A percentile compares a stretch with the other conserved stretches of the same genome.
These are phyloP conservation scores for Psittacula echo DNA, from an alignment of 2,797 vertebrate genomes.

Conservation along the genomic window DNA sequence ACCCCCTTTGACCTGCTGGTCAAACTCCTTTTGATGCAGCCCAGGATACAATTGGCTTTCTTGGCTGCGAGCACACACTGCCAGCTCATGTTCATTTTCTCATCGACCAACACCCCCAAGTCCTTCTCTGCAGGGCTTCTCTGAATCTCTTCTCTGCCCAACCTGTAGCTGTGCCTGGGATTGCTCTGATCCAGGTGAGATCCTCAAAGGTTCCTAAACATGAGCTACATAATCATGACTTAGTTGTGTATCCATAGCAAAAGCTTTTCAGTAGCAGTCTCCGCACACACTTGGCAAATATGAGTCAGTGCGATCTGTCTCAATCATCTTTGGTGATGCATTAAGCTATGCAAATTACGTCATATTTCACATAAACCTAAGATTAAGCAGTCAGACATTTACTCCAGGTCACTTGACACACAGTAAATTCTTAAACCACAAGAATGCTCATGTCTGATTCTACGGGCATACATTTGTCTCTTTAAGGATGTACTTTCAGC, in stretches of 20 bases:
- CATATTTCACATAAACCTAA: conserved; percentile 59
- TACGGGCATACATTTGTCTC: not conserved
- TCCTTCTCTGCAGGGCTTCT: no score
- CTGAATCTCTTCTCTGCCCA: no score
- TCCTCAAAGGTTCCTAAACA: not conserved
- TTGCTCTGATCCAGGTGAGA: no score
- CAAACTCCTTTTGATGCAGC: no score
- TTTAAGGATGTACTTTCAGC: not conserved
- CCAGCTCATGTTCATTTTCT: no score
- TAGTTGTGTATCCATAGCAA: conserved; percentile 6
- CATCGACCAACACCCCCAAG: no score
- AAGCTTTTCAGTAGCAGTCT: not conserved
- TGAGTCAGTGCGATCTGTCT: not conserved
- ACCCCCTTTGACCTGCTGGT: no score
- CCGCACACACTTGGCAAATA: conserved; percentile 2
- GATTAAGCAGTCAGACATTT: conserved; percentile 46
- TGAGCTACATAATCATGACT: not conserved
- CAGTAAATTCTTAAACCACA: conserved; percentile 1
- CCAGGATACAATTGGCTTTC: no score
- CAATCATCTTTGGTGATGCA: conserved; percentile 49
- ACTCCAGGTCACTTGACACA: not conserved
- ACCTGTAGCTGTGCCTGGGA: no score
- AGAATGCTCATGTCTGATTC: not conserved
- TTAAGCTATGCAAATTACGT: conserved; percentile 52
- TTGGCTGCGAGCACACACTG: no score